A percentile compares a stretch with the other conserved stretches of the same genome.
Conservation (phyloP, 1,140 invertebrate species). For the Papilio machaon region DNA sequence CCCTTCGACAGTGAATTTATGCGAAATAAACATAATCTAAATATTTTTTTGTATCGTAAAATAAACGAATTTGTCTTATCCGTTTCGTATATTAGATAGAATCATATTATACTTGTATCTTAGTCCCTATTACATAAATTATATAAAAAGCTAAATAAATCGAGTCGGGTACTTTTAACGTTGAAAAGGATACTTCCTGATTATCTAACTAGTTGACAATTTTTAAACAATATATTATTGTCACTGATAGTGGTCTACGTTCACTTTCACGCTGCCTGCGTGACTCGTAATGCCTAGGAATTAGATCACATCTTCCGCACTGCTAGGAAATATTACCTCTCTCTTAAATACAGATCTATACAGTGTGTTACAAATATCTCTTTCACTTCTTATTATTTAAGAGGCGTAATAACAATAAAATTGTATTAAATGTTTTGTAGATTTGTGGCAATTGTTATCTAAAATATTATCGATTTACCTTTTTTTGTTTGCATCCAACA, state of each 20-base stretch:
- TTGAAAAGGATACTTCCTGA: slow-evolving; percentile 26
- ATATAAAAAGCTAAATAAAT: neutral
- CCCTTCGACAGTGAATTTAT: too few relatives aligned
- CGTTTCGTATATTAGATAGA: neutral
- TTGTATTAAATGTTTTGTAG: neutral
- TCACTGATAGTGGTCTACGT: slow-evolving; percentile 45
- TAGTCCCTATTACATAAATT: neutral
- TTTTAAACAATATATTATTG: slow-evolving; percentile 44
- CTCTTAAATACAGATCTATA: slow-evolving; percentile 40
- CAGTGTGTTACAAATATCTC: slow-evolving; percentile 40
- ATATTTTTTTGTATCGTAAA: too few relatives aligned
- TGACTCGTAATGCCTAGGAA: slow-evolving; percentile 48
- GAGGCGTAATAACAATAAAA: neutral
- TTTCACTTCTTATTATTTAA: slow-evolving; percentile 4
- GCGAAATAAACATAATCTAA: too few relatives aligned
- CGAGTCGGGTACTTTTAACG: neutral
- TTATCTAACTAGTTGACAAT: slow-evolving; percentile 27
- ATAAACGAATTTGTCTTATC: too few relatives aligned
- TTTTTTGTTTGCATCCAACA: neutral
- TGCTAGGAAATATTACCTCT: slow-evolving; percentile 54
- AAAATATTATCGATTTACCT: neutral
- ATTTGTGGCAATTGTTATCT: neutral
- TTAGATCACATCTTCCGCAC: slow-evolving; percentile 61
- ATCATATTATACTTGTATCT: neutral
- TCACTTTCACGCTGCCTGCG: slow-evolving; percentile 53